Evolutionary conservation across 2,113 vertebrate species (phyloP), one percentile per base, ranked within the genome.

Genomic region (Cepphus grylle): DNA sequence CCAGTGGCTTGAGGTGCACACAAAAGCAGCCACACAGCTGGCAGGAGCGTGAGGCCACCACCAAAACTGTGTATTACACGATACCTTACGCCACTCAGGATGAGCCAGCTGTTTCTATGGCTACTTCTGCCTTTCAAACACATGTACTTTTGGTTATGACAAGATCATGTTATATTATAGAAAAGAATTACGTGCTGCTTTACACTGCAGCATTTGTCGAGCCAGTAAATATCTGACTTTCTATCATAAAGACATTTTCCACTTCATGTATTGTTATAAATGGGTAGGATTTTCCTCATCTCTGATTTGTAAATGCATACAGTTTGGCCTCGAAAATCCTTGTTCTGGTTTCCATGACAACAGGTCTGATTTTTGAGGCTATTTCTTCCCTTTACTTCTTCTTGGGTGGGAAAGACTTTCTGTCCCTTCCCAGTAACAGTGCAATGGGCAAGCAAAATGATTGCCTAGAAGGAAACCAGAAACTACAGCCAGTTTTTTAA

Each of bases 321-420:
- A 61, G 55, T 94, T 90, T 74, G 95, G 90, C 83, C 91, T 95
- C 0, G 3, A 84, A 86, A 93, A 81, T 92, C 67, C 82, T 85
- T 81, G 25, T 69, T 94, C 93, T 86, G 45, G 95, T 97, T 97
- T 91, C 97, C 85, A 94, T 96, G 97, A 43, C 94, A 96, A 97
- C 97, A 78, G 19, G 32, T 52, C 69, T 88, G 87, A 73, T 67
- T 95, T 96, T 89, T 76, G 70, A 84, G 74, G 61, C 86, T 94
- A 49, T 95, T 95, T 91, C 88, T 93, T 82, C 67, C 38, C 66
- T 14, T 87, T 59, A 2, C 73, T 86, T 96, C 58, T 23, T 96
- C 73, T 93, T 45, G 78, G 29, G 34, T 92, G 56, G 78, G 63
- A 58, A 92, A 80, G 63, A 77, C 40, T 80, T 93, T 79, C 67